Conservation (phyloP, 2,113 vertebrate species). For the Eolophus roseicapilla region DNA sequence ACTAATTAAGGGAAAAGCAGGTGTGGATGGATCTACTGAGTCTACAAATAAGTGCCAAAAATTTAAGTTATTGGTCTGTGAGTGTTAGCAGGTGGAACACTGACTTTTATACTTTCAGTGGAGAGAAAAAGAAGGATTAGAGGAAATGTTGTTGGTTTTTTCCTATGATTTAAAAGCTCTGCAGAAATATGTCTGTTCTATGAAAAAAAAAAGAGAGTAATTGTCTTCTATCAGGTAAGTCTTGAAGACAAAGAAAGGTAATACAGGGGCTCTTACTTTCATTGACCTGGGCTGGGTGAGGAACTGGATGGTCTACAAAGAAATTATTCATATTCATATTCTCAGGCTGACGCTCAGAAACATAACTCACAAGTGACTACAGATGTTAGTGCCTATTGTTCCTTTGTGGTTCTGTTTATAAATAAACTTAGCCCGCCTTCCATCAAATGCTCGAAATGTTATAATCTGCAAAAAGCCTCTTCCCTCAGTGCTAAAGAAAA, state of each 20-base stretch:
- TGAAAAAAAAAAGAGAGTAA: neutral
- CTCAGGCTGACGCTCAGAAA: conserved; percentile 32
- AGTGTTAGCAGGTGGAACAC: conserved; percentile 76
- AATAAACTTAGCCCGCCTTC: conserved; percentile 38
- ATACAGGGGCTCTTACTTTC: conserved; percentile 2
- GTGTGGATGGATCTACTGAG: conserved; percentile 77
- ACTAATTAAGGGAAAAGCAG: conserved; percentile 79
- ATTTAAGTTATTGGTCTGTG: conserved; percentile 77
- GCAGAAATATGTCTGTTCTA: conserved; percentile 31
- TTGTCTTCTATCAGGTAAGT: conserved; percentile 38
- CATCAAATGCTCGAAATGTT: conserved; percentile 46
- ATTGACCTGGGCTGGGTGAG: conserved; percentile 11
- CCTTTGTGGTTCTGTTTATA: conserved; percentile 21
- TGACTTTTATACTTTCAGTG: conserved; percentile 51
- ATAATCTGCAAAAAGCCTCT: conserved; percentile 42
- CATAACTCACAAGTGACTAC: conserved; percentile 53
- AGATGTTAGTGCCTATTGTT: conserved; percentile 50
- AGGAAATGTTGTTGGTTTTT: neutral
- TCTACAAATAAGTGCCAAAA: conserved; percentile 73
- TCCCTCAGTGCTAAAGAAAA: conserved; percentile 38
- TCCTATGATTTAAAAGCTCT: conserved; percentile 50
- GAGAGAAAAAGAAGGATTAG: neutral
- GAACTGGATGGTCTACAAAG: conserved; percentile 21
- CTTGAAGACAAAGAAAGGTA: conserved; percentile 53
- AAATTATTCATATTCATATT: conserved; percentile 67